Base-by-base conservation (phyloP, 2,113 vertebrate genomes). In the Steatornis caripensis region DNA sequence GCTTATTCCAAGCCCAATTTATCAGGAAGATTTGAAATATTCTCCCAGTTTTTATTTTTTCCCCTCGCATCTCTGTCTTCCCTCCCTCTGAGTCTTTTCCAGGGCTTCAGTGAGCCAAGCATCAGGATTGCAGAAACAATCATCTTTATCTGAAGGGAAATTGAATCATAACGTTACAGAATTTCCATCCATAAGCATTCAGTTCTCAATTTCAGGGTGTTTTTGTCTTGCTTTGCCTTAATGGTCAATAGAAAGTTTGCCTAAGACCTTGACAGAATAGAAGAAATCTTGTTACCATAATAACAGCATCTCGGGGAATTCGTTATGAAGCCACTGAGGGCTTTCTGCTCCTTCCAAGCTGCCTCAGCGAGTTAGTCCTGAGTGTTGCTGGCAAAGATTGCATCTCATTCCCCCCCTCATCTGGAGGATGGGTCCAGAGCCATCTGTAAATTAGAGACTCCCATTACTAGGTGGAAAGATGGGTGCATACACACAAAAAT, bases 201-300 rank as follows among this genome's bases (percentile, higher is more conserved):
- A 77, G 76, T 82, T 96, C 89, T 94, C 93, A 88, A 41, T 60
- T 97, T 91, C 89, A 84, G 54, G 53, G 15, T 80, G 85, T 57
- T 96, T 96, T 95, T 93, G 66, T 74, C 72, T 93, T 86, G 51
- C 72, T 96, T 91, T 94, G 86, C 55, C 51, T 96, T 95, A 90
- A 95, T 77, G 76, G 87, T 92, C 92, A 96, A 94, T 39, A 94
- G 72, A 94, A 95, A 89, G 53, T 78, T 39, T 90, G 58, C 51
- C 49, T 45, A 84, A 95, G 80, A 97, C 86, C 76, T 94, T 92
- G 83, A 92, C 5, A 91, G 77, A 51, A 90, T 94, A 95, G 84
- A 81, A 93, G 74, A 95, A 79, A 88, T 95, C 79, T 96, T 95
- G 83, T 97, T 97, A 97, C 84, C 85, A 80, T 93, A 91, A 85